phyloP scores from a whole-genome alignment of 2,113 vertebrate species.

The Sinocyclocheilus rhinocerous region DNA sequence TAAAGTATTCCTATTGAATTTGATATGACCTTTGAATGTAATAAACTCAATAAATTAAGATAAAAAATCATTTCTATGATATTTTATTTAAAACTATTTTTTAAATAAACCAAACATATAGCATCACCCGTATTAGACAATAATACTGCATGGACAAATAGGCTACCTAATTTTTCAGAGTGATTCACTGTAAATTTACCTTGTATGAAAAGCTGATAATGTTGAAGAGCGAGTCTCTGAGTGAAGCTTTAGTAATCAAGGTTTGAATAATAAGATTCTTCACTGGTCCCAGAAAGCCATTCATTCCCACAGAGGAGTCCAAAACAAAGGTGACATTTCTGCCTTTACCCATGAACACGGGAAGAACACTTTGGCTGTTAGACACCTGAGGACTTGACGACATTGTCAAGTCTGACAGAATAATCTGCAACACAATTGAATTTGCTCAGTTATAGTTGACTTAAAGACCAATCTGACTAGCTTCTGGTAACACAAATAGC shows the following conservation, averaged over 20 bases:
- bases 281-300: slow-evolving; percentile 59
- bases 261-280: slow-evolving; percentile 71
- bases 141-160: background rate
- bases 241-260: slow-evolving; percentile 67
- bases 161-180: background rate
- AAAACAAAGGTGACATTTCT: slow-evolving; percentile 68
- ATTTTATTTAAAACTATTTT: background rate
- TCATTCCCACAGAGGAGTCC: slow-evolving; percentile 67
- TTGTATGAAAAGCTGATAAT: slow-evolving; percentile 69
- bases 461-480: background rate
- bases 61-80: background rate
- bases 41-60: background rate
- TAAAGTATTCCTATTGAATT: background rate
- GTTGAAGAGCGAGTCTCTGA: slow-evolving; percentile 72
- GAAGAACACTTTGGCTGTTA: slow-evolving; percentile 48
- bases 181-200: slow-evolving; percentile 54
- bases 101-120: background rate
- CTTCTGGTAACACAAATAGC: background rate
- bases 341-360: slow-evolving; percentile 61
- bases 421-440: background rate
- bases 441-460: background rate
- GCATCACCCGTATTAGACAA: background rate
- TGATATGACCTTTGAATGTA: background rate
- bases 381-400: slow-evolving; percentile 7
- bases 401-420: slow-evolving; percentile 42